Evolutionary conservation across 2,888 invertebrate genomes (phyloP).

Genomic region (Plusia festucae): DNA sequence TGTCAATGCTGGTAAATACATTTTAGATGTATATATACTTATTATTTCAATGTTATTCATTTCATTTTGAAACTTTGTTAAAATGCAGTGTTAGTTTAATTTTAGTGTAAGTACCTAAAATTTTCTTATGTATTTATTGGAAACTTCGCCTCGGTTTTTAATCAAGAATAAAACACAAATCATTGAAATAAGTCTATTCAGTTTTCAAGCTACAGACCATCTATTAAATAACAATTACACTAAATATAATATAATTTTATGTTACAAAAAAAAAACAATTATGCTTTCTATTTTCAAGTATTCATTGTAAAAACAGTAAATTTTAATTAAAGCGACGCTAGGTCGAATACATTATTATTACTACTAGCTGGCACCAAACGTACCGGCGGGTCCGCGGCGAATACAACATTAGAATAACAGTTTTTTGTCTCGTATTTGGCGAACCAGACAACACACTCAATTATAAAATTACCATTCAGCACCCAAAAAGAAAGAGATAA

Average conservation of each 20-base stretch:
- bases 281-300: background rate
- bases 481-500: background rate
- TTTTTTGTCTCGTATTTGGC: conserved; percentile 5
- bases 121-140: too few relatives aligned
- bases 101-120: too few relatives aligned
- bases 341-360: conserved; percentile 25
- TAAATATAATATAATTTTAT: conserved; percentile 13
- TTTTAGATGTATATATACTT: too few relatives aligned
- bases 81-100: too few relatives aligned
- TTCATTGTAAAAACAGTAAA: background rate
- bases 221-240: background rate
- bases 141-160: too few relatives aligned
- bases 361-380: conserved; percentile 2
- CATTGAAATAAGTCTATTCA: too few relatives aligned
- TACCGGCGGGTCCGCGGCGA: background rate
- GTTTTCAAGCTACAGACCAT: too few relatives aligned
- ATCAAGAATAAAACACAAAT: too few relatives aligned
- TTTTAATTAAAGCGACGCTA: conserved; percentile 46
- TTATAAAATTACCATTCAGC: background rate
- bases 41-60: too few relatives aligned
- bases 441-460: background rate
- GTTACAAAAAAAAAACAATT: background rate
- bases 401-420: background rate
- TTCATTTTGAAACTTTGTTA: too few relatives aligned
- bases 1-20: background rate